Base-by-base conservation (phyloP, 2,888 invertebrate species). In the Lydus trimaculatus region DNA sequence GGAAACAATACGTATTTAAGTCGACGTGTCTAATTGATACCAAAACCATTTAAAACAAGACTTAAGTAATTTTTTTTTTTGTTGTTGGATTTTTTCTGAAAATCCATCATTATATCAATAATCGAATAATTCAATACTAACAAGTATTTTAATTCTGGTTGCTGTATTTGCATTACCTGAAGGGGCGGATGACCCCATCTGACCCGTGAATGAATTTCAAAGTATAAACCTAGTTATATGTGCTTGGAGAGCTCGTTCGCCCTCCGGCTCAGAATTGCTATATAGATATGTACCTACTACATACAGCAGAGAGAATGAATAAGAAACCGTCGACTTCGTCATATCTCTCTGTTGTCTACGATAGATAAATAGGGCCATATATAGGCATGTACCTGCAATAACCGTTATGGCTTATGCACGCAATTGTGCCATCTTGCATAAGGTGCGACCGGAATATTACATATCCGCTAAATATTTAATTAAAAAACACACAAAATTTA, bases 381-480 rank as follows among this genome's bases (percentile, higher is more conserved):
- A 70, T 70, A 68, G n/a, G 65, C 69, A 73, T 73, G 71, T 74
- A 72, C 72, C 72, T 74, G 73, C 67, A 74, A 72, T 73, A 67
- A 74, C 75, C 75, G 75, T 75, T 75, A 75, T 61, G 67, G 60
- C 60, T 69, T 60, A 69, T 43, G 64, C 73, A 70, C 72, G 73
- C 71, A 71, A 71, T 64, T 69, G 69, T 67, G 67, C 68, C 72
- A 66, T 71, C 71, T 52, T 36, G 52, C 52, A 52, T 52, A 52
- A 52, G 52, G 52, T 52, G 52, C 52, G 52, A 52, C 25, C 13
- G 13, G 23, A 23, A 23, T 52, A 52, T 13, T 23, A 52, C 25
- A 52, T 52, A 25, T 52, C 52, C 52, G 23, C 2, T 23, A 52
- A 23, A 20, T 52, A 23, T 52, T 11, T 23, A 52, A 39, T 33